Conservation (phyloP, 2,888 invertebrate species). For the Catocala fraxini region DNA sequence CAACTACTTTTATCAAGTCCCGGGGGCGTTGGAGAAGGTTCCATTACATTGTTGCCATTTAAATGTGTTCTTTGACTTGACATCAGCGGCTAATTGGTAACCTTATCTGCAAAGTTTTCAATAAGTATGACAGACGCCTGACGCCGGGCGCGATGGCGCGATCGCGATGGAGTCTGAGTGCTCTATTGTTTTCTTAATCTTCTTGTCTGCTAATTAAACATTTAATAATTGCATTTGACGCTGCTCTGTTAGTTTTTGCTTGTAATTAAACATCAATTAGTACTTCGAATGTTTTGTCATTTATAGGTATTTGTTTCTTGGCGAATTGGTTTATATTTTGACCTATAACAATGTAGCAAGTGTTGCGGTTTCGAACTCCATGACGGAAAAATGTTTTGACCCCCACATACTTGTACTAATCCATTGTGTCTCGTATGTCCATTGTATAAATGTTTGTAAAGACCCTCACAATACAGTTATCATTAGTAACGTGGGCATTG, state of each 20-base stretch:
- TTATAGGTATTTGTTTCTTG: no score
- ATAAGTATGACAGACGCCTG: slow-evolving; percentile 28
- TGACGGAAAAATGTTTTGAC: no score
- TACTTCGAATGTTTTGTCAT: no score
- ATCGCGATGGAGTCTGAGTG: slow-evolving; percentile 2
- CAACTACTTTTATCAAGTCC: slow-evolving; percentile 66
- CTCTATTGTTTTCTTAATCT: slow-evolving; percentile 37
- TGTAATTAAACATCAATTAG: slow-evolving; percentile 1
- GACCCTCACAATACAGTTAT: no score
- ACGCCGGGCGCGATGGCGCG: background rate
- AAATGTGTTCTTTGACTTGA: slow-evolving; percentile 56
- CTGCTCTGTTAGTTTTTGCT: background rate
- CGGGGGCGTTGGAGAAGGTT: slow-evolving; percentile 53
- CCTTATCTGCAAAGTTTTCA: slow-evolving; percentile 45
- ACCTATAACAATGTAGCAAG: no score
- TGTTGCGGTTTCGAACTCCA: no score
- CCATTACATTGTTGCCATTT: slow-evolving; percentile 53
- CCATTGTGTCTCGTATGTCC: no score
- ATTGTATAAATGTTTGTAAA: no score
- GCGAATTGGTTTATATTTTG: no score
- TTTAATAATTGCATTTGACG: slow-evolving; percentile 24
- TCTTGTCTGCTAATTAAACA: slow-evolving; percentile 14
- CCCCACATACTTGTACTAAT: no score
- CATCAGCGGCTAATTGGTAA: slow-evolving; percentile 48
- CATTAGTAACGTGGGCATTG: no score